These are phyloP conservation scores for Alces alces DNA, from an alignment of 2,113 vertebrate species.

Conservation along the genomic window DNA sequence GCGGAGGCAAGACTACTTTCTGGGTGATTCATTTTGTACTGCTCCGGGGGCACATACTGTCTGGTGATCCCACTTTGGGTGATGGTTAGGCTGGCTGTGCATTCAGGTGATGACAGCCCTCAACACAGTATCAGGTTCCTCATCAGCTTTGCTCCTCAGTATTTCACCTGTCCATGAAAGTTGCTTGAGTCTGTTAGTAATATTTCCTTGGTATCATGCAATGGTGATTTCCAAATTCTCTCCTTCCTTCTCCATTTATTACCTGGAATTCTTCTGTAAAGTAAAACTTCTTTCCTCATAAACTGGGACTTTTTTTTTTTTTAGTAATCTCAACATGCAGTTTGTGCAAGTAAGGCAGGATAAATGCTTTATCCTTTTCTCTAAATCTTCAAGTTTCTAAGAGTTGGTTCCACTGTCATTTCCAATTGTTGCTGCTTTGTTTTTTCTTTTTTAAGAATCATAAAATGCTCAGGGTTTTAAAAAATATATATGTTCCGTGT, in stretches of 20 bases:
- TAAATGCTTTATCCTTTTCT: neutral
- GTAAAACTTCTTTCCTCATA: neutral
- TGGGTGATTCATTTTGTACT: neutral
- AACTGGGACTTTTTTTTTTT: neutral
- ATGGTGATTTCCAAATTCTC: neutral
- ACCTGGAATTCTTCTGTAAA: neutral
- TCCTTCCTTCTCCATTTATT: neutral
- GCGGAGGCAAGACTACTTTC: neutral
- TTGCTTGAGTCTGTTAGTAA: neutral
- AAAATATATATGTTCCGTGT: neutral
- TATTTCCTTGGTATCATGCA: neutral
- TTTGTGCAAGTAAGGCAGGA: neutral
- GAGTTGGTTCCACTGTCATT: neutral
- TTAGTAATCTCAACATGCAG: neutral
- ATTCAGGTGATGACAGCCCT: neutral
- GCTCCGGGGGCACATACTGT: accelerated
- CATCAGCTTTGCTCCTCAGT: neutral
- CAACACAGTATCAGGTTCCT: neutral
- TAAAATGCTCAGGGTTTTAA: neutral
- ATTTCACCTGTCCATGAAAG: neutral
- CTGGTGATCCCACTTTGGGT: neutral
- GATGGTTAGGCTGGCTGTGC: neutral
- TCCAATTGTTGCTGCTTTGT: neutral
- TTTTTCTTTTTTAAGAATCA: neutral
- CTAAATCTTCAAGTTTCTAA: neutral